Evolutionary conservation across 2,113 vertebrate species (phyloP).

Genomic region (Eleginops maclovinus): DNA sequence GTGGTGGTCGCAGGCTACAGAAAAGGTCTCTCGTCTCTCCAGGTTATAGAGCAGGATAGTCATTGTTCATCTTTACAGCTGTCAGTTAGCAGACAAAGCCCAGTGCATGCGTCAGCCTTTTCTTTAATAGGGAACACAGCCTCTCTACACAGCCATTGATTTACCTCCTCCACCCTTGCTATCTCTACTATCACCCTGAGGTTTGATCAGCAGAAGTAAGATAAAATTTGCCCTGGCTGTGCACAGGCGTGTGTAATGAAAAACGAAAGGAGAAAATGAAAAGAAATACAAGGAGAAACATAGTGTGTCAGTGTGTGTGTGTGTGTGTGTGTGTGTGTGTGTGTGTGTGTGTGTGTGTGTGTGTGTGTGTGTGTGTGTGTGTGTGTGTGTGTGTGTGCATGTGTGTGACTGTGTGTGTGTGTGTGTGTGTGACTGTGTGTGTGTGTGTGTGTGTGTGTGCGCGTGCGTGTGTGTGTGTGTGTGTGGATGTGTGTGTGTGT

Average conservation of each 20-base stretch:
- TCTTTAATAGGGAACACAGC: constrained; percentile 74
- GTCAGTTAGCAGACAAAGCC: constrained; percentile 72
- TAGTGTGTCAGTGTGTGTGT: too few species aligned
- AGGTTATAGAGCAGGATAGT: constrained; percentile 62
- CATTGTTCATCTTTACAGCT: constrained; percentile 78
- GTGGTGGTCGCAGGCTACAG: constrained; percentile 4
- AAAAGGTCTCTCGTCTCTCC: constrained; percentile 54
- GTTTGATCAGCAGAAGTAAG: constrained; percentile 59
- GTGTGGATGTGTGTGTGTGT: constrained; percentile 26
- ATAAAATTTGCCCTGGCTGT: constrained; percentile 50
- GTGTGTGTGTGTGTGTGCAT: constrained; percentile 20
- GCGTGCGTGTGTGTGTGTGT: too few species aligned
- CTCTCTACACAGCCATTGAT: constrained; percentile 69
- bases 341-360: too few species aligned
- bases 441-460: too few species aligned
- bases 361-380: constrained; percentile 14
- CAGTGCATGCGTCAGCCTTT: constrained; percentile 67
- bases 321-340: too few species aligned
- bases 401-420: too few species aligned
- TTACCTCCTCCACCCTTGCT: constrained; percentile 41
- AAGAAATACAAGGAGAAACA: not conserved
- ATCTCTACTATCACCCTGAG: constrained; percentile 46
- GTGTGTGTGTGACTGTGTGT: too few species aligned
- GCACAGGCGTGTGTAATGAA: constrained; percentile 44
- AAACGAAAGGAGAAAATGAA: constrained; percentile 32